Base-by-base conservation (phyloP, 1,140 invertebrate genomes). In the Atta colombica region DNA sequence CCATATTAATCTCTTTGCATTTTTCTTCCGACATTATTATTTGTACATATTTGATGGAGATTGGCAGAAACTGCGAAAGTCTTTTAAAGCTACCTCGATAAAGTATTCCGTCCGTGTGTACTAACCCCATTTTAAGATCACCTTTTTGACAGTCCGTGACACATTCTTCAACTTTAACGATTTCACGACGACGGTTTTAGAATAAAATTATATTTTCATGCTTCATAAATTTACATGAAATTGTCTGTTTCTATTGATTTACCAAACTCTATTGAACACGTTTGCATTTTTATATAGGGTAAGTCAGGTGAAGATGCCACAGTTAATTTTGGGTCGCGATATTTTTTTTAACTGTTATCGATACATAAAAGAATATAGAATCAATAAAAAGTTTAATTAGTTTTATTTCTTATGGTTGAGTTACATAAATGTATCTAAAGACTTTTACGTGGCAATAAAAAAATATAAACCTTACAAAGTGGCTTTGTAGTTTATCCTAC, bases 51-150 rank as follows among this genome's bases (percentile, higher is more conserved):
- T 60, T 88, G 72, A 88, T 87, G 69, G 69, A 88, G 78, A 88
- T 87, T 87, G 87, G 85, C 87, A 75, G 87, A 75, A 88, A 88
- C 87, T 81, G 39, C 69, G 14, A 31, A 75, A 88, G 68, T 81
- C 85, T 81, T 75, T 88, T 66, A 87, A 68, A 63, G 39, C 31
- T 75, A 35, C 18, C 58, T 53, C 14, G 8, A 53, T 58, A 18
- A 72, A 58, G 49, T 55, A 86, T 72, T 86, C 74, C 45, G 28
- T 58, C 21, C 75, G 10, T 45, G 85, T 16, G 66, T 63, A 21
- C 25, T 53, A 77, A 77, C 58, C 12, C 51, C 65, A 18, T 74
- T 75, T 60, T 55, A 63, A 51, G 69, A 86, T 74, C 61, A 63
- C 74, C 31, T 72, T 58, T 72, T 88, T 87, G 68, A 65, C 60